These are phyloP conservation scores for Drosophila erecta DNA, from an alignment of 1,140 invertebrate genomes.

Conservation along the genomic window DNA sequence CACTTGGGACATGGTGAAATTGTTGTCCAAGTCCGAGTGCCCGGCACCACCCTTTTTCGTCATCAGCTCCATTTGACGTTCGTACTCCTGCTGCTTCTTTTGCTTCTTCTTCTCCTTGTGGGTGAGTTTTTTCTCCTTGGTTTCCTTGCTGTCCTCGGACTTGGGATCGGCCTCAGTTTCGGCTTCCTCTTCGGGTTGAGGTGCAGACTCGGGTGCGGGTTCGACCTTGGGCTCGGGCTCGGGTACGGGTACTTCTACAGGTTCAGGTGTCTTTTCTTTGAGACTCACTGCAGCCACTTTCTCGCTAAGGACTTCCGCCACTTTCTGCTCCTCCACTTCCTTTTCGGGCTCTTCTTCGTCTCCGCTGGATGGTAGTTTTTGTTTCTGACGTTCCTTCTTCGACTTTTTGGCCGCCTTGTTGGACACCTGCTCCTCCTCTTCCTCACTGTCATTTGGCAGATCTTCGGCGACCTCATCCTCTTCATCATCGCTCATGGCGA, in stretches of 20 bases:
- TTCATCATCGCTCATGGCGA: constrained; percentile 60
- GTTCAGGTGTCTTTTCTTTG: constrained; percentile 28
- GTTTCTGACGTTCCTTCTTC: constrained; percentile 57
- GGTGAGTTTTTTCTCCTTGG: constrained; percentile 91
- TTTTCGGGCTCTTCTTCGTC: constrained; percentile 47
- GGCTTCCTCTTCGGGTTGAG: neutral
- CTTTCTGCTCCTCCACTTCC: constrained; percentile 25
- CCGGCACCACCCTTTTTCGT: constrained; percentile 95
- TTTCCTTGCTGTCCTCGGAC: constrained; percentile 55
- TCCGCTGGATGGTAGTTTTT: constrained; percentile 55
- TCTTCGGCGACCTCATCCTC: constrained; percentile 41
- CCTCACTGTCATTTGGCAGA: neutral
- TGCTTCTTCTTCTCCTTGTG: constrained; percentile 98
- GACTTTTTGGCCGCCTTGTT: constrained; percentile 52
- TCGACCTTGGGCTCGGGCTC: neutral
- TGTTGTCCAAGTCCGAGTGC: constrained; percentile 94
- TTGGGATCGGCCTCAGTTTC: constrained; percentile 38
- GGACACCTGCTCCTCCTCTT: constrained; percentile 27
- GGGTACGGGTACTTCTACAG: neutral
- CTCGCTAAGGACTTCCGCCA: constrained; percentile 6
- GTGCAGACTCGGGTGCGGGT: neutral
- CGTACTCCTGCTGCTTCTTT: constrained; percentile 96
- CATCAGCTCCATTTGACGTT: constrained; percentile 95
- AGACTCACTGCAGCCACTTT: constrained; percentile 20
- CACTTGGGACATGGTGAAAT: constrained; percentile 98